Conservation (phyloP, 1,140 invertebrate species). For the Drosophila prosaltans region DNA sequence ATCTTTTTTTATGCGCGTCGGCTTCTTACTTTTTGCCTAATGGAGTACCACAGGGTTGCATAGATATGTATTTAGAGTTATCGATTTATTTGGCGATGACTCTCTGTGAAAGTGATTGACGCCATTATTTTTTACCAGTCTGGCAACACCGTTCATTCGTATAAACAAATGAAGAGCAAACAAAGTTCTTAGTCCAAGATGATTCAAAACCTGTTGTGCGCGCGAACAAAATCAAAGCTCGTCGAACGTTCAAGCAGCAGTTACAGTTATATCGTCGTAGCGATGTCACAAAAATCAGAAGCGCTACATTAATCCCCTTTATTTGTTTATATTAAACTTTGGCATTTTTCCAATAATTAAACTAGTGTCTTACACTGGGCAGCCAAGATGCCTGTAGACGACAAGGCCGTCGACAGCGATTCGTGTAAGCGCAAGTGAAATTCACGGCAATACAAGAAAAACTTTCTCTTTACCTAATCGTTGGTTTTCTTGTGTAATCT, state of each 20-base stretch:
- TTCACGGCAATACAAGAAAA: conserved; percentile 11
- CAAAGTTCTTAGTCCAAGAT: background rate
- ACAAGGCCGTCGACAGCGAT: conserved; percentile 15
- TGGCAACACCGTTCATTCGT: too few relatives aligned
- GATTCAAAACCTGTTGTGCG: conserved; percentile 35
- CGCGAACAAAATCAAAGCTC: conserved; percentile 24
- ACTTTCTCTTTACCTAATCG: conserved; percentile 42
- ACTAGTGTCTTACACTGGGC: conserved; percentile 23
- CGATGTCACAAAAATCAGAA: conserved; percentile 5
- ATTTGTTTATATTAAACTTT: conserved; percentile 30
- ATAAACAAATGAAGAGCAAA: too few relatives aligned
- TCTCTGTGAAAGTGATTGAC: too few relatives aligned
- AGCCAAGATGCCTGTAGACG: conserved; percentile 20
- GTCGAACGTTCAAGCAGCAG: background rate
- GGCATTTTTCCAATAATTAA: conserved; percentile 21
- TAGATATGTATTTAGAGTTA: background rate
- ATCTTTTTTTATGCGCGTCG: conserved; percentile 71
- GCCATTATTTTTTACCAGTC: too few relatives aligned
- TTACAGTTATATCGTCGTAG: conserved; percentile 17
- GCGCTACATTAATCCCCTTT: conserved; percentile 15
- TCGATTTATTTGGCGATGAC: too few relatives aligned
- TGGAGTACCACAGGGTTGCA: background rate
- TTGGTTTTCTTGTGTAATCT: conserved; percentile 27
- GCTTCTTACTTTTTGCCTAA: conserved; percentile 7
- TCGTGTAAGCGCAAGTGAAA: conserved; percentile 40